Conservation (phyloP, 2,888 invertebrate species). For the Odiellus spinosus region DNA sequence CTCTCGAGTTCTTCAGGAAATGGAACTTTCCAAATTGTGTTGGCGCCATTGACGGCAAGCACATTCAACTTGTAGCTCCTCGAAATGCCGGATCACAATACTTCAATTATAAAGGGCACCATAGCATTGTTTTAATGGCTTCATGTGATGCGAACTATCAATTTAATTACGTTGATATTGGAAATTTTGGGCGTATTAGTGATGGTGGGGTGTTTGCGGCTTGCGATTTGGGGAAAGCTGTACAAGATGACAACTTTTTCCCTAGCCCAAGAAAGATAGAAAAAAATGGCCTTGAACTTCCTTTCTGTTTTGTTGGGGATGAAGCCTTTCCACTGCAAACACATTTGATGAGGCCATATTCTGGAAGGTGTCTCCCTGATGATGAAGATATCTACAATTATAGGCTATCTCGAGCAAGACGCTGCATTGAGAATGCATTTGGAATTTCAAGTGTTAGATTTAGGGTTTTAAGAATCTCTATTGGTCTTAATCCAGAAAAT, state of each 20-base stretch:
- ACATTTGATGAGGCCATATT: slow-evolving; percentile 1
- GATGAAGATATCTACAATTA: background rate
- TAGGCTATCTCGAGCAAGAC: background rate
- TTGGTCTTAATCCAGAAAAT: background rate
- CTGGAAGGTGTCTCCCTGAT: background rate
- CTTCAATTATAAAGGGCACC: background rate
- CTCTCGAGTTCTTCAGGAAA: slow-evolving; percentile 14
- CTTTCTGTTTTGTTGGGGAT: slow-evolving; percentile 1
- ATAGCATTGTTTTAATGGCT: slow-evolving; percentile 3
- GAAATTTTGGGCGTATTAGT: background rate
- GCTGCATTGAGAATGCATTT: slow-evolving; percentile 1
- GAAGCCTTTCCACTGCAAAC: background rate
- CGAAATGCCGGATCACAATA: background rate
- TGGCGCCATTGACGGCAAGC: slow-evolving; percentile 20
- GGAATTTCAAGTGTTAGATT: background rate
- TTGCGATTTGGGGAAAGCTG: background rate
- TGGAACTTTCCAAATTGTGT: slow-evolving; percentile 26
- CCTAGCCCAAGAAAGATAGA: background rate
- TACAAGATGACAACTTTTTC: background rate
- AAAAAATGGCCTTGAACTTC: background rate
- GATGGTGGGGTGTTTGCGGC: background rate
- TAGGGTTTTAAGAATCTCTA: background rate
- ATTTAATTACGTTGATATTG: background rate
- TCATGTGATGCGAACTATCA: slow-evolving; percentile 2
- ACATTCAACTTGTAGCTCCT: slow-evolving; percentile 14